A percentile compares a stretch with the other conserved stretches of the same genome.
Conservation (phyloP, 2,888 invertebrate species). For the Rotaria magnacalcarata region DNA sequence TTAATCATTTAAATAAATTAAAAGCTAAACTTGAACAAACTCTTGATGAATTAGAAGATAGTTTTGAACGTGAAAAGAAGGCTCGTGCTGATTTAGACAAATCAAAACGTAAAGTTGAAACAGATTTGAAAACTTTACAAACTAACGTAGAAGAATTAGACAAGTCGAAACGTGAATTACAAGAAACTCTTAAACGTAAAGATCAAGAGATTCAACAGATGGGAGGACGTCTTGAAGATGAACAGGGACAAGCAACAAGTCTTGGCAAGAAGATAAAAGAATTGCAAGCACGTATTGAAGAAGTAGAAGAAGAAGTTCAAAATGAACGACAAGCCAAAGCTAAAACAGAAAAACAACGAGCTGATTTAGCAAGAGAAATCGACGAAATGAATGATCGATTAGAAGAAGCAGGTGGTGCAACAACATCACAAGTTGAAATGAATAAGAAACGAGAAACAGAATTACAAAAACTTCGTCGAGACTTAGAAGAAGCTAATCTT, state of each 20-base stretch:
- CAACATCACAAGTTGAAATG: conserved; percentile 83
- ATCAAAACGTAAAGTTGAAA: conserved; percentile 94
- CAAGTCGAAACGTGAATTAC: conserved; percentile 54
- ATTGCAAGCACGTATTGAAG: conserved; percentile 77
- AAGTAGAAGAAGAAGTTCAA: conserved; percentile 98
- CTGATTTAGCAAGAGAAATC: conserved; percentile 76
- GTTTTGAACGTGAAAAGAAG: conserved; percentile 98
- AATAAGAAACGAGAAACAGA: conserved; percentile 99
- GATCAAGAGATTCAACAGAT: conserved; percentile 95
- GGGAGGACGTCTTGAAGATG: conserved; percentile 90
- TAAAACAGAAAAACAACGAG: conserved; percentile 90
- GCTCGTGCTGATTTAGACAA: conserved; percentile 93
- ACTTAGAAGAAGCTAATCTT: conserved; percentile 96
- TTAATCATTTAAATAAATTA: conserved; percentile 91
- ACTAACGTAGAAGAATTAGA: conserved; percentile 60
- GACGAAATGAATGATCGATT: conserved; percentile 42
- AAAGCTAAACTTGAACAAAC: conserved; percentile 95
- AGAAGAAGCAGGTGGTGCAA: conserved; percentile 98
- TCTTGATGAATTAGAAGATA: conserved; percentile 90
- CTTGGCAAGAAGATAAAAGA: conserved; percentile 76
- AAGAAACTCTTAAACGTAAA: conserved; percentile 67
- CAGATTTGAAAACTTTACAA: conserved; percentile 78
- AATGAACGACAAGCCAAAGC: conserved; percentile 94
- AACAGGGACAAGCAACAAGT: conserved; percentile 91
- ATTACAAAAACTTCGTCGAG: conserved; percentile 89